Evolutionary conservation across 2,113 vertebrate species (phyloP), one percentile per base, ranked within the genome.

Genomic region (Choloepus hoffmanni): DNA sequence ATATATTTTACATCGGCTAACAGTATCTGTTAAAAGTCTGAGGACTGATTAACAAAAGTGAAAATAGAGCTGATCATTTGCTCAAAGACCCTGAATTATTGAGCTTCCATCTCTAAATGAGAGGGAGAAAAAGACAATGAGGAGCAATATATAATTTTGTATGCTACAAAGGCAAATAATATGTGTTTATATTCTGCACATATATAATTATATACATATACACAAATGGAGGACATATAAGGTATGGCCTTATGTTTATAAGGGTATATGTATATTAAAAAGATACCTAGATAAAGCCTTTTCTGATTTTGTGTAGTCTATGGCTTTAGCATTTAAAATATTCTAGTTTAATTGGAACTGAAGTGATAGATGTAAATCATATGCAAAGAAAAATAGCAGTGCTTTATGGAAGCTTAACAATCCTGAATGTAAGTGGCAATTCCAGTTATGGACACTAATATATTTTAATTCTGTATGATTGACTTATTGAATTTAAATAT

Each of bases 1-100:
- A 28, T 86, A 95, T 97, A 97, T 87, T 97, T 91, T 93, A 45
- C 55, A 93, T 62, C 92, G 86, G 78, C 94, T 97, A 97, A 97
- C 98, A 92, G 12, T 87, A 88, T 93, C 82, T 85, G 30, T 40
- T 93, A 95, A 96, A 96, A 97, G 40, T 62, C 48, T 16, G 0
- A 65, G 94, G 95, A 76, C 63, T 30, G 76, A 93, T 21, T 65
- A 76, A 82, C 36, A 67, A 82, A 87, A 70, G 28, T 50, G 18
- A 94, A 96, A 95, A 86, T 0, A 43, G 65, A 96, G 60, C 74
- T 74, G 67, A 95, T 96, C 24, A 55, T 83, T 93, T 95, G n/a
- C 90, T 94, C 94, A 92, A 94, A 96, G 76, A 90, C 7, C 8
- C 30, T 84, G 43, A 0, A 36, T 30, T 83, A 85, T 28, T 81